Evolutionary conservation across 2,797 vertebrate species (phyloP).

Genomic region (Botia kubotai): DNA sequence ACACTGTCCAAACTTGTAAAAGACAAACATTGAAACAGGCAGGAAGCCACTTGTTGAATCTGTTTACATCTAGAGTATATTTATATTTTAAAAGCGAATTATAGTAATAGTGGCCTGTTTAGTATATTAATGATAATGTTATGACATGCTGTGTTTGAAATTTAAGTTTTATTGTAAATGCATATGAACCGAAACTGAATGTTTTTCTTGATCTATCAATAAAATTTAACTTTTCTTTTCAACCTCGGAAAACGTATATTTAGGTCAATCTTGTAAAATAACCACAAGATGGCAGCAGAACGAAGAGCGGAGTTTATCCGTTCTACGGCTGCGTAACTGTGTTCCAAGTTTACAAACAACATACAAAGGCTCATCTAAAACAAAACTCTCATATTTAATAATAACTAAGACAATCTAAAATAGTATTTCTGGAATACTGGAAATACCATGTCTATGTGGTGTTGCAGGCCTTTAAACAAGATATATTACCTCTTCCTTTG

Average conservation of each 20-base stretch:
- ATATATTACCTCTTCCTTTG: slow-evolving; percentile 13
- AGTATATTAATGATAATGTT: too few species aligned
- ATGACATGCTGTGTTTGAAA: too few species aligned
- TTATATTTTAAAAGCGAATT: too few species aligned
- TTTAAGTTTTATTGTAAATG: too few species aligned
- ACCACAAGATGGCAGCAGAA: slow-evolving; percentile 77
- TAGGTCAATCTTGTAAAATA: background rate
- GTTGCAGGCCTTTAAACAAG: background rate
- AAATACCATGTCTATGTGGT: background rate
- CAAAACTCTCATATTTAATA: background rate
- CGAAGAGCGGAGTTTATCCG: slow-evolving; percentile 63
- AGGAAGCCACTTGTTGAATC: too few species aligned
- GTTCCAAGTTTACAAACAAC: background rate
- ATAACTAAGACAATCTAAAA: background rate
- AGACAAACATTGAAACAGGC: background rate
- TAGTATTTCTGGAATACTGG: background rate
- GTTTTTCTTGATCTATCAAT: too few species aligned
- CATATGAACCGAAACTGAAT: too few species aligned
- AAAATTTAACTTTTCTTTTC: too few species aligned
- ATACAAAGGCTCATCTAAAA: background rate
- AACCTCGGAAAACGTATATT: background rate
- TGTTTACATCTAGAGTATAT: too few species aligned
- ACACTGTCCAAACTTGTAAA: background rate
- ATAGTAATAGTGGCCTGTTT: too few species aligned
- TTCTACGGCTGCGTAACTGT: background rate